phyloP scores from a whole-genome alignment of 2,113 vertebrate species.

The Damaliscus lunatus region DNA sequence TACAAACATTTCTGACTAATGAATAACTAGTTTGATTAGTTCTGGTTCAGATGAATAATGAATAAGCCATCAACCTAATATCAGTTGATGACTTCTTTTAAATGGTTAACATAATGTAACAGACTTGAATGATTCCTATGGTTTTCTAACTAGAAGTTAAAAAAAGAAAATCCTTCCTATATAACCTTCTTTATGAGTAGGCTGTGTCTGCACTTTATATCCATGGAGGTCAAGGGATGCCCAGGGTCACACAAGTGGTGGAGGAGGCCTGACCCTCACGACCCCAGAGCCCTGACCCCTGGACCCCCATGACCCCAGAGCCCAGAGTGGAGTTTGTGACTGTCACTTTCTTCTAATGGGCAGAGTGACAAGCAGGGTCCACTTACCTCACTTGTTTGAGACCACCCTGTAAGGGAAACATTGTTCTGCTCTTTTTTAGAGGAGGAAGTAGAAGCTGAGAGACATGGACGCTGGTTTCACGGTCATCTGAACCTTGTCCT shows the following conservation, averaged over 20 bases:
- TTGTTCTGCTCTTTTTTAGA: neutral
- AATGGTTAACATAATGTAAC: neutral
- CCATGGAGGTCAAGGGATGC: neutral
- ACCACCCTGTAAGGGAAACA: neutral
- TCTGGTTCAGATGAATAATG: neutral
- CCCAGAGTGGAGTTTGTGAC: neutral
- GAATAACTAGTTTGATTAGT: neutral
- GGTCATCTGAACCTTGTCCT: neutral
- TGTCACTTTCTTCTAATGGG: neutral
- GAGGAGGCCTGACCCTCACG: accelerated
- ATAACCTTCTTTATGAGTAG: neutral
- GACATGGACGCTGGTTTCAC: neutral
- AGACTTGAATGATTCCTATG: neutral
- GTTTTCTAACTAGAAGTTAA: neutral
- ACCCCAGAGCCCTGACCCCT: neutral
- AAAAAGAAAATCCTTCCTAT: neutral
- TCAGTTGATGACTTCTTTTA: neutral
- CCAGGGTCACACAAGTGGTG: neutral
- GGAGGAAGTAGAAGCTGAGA: neutral
- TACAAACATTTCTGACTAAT: neutral
- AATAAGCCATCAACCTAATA: neutral
- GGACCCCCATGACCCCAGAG: neutral
- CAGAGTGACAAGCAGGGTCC: too few species aligned
- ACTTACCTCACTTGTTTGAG: neutral
- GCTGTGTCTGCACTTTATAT: neutral